A percentile compares a stretch with the other conserved stretches of the same genome.
phyloP scores from a whole-genome alignment of 2,888 invertebrate species.

The Allolobophora icterica region DNA sequence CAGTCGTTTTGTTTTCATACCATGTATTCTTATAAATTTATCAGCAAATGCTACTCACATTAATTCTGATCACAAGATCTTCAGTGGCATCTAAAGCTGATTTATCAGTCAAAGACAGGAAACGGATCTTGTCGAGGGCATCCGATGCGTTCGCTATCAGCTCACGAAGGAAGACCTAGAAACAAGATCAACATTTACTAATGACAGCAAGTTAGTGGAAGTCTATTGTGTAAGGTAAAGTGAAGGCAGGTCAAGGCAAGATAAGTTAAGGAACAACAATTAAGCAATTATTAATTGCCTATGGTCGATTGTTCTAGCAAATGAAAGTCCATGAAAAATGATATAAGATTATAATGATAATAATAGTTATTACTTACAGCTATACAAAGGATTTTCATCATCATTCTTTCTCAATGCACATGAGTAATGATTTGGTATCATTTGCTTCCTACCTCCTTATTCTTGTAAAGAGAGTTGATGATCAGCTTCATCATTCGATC shows the following conservation, averaged over 20 bases:
- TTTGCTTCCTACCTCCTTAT: constrained; percentile 82
- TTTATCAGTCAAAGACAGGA: constrained; percentile 87
- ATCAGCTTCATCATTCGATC: constrained; percentile 99
- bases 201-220: neutral
- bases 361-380: neutral
- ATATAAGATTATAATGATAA: neutral
- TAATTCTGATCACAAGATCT: constrained; percentile 88
- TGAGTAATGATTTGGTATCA: neutral
- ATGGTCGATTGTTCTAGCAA: too few species aligned
- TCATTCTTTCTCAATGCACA: neutral
- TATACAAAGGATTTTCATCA: neutral
- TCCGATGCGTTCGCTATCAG: constrained; percentile 98
- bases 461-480: constrained; percentile 97
- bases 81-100: constrained; percentile 78
- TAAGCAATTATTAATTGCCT: neutral
- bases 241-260: neutral
- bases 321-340: neutral
- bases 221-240: neutral
- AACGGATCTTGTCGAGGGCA: constrained; percentile 95
- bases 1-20: neutral
- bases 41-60: constrained; percentile 61
- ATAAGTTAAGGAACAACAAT: neutral
- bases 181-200: constrained; percentile 45
- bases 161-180: constrained; percentile 91
- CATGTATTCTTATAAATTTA: neutral